Conservation (phyloP, 1,140 invertebrate species). For the Schlechtendalia chinensis region DNA sequence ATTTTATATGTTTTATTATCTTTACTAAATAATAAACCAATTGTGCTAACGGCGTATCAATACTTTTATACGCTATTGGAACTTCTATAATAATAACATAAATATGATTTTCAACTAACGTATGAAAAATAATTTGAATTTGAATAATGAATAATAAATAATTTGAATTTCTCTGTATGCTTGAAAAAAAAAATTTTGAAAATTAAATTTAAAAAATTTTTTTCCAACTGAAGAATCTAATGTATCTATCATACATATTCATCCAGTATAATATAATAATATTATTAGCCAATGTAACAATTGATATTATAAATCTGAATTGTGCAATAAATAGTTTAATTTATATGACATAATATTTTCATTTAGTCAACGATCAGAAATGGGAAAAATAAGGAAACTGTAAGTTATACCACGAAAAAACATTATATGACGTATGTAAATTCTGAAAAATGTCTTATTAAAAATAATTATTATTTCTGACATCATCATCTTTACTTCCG, state of each 20-base stretch:
- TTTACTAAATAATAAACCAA: background rate
- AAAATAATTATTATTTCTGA: constrained; percentile 28
- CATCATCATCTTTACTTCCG: constrained; percentile 13
- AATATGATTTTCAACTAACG: constrained; percentile 1
- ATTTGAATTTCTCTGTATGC: background rate
- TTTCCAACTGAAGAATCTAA: background rate
- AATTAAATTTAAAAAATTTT: background rate
- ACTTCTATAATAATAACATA: background rate
- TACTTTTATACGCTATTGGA: background rate
- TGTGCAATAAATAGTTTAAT: background rate
- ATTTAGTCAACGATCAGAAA: background rate
- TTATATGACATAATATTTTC: background rate
- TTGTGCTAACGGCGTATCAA: background rate
- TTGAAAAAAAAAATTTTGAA: background rate
- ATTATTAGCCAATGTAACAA: too few relatives aligned
- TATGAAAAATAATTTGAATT: constrained; percentile 14
- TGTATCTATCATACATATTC: background rate
- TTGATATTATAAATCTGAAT: background rate
- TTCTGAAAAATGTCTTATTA: background rate
- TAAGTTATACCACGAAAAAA: background rate
- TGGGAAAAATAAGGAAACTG: background rate
- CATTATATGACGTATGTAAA: background rate
- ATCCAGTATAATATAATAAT: background rate
- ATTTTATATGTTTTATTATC: too few relatives aligned
- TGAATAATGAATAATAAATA: too few relatives aligned